phyloP scores from a whole-genome alignment of 2,113 vertebrate species.

The Spea multiplicata region DNA sequence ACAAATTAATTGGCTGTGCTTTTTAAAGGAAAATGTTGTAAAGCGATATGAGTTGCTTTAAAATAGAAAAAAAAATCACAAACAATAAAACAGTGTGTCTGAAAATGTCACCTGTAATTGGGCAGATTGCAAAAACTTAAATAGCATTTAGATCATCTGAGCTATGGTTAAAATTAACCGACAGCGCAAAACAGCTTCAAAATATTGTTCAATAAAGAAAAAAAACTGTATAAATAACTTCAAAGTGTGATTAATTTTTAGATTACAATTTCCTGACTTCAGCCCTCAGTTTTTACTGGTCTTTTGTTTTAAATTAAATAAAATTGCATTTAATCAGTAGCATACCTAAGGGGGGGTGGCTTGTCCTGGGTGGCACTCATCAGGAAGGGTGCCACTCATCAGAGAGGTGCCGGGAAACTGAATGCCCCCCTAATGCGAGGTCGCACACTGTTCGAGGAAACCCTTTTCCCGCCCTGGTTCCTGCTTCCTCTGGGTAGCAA shows the following conservation, averaged over 20 bases:
- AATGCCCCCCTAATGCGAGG: too few relatives aligned
- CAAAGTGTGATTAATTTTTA: neutral
- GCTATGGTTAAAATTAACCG: constrained; percentile 6
- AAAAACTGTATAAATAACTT: neutral
- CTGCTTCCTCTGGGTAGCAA: too few relatives aligned
- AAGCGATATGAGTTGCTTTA: constrained; percentile 5
- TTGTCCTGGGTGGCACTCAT: too few relatives aligned
- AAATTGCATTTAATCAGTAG: too few relatives aligned
- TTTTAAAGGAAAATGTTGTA: constrained; percentile 19
- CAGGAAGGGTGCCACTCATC: too few relatives aligned
- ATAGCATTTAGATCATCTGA: constrained; percentile 10
- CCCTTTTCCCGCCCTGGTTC: too few relatives aligned
- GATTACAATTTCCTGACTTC: too few relatives aligned
- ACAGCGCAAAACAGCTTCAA: constrained; percentile 11
- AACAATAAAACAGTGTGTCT: constrained; percentile 32
- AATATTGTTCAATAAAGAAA: constrained; percentile 6
- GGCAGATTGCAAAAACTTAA: constrained; percentile 25
- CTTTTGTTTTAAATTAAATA: too few relatives aligned
- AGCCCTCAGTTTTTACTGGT: too few relatives aligned
- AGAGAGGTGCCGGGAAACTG: too few relatives aligned
- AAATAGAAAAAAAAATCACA: constrained; percentile 5
- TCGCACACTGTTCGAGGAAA: too few relatives aligned
- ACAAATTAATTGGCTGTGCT: constrained; percentile 7
- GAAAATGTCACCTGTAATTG: constrained; percentile 38
- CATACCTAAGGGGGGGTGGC: too few relatives aligned